phyloP scores from a whole-genome alignment of 2,113 vertebrate genomes.

The Typhlomys cinereus region DNA sequence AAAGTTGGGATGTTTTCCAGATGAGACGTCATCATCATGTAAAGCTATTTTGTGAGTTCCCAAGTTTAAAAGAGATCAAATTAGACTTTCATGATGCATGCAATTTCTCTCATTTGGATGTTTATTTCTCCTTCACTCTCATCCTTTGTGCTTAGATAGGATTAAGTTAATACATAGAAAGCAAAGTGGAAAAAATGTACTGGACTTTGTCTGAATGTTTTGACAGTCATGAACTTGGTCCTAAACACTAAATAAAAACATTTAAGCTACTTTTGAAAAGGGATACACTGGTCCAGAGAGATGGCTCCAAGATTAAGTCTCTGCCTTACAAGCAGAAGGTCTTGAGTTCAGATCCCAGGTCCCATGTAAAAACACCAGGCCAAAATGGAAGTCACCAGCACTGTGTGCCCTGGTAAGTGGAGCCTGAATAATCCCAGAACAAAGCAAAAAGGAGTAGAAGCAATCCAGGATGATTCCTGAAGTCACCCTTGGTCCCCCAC shows the following conservation, averaged over 20 bases:
- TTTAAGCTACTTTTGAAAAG: not conserved
- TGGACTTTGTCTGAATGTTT: not conserved
- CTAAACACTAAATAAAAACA: not conserved
- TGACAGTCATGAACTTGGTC: not conserved
- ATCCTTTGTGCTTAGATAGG: not conserved
- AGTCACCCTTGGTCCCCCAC: too few relatives aligned
- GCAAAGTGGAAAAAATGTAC: too few relatives aligned
- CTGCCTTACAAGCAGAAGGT: too few relatives aligned
- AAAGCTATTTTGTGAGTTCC: not conserved
- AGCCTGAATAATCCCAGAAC: too few relatives aligned
- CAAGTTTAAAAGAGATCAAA: not conserved
- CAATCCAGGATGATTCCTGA: too few relatives aligned
- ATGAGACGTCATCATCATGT: not conserved
- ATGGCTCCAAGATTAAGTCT: too few relatives aligned
- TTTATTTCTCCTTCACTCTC: accelerated
- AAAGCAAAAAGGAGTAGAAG: too few relatives aligned
- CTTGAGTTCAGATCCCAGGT: too few relatives aligned
- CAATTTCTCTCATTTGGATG: not conserved
- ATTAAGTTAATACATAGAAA: not conserved
- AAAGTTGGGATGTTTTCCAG: slow-evolving; percentile 20
- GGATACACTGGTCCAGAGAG: too few relatives aligned
- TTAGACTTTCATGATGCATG: not conserved
- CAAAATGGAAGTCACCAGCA: too few relatives aligned
- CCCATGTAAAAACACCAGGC: too few relatives aligned
- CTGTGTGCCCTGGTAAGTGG: too few relatives aligned